A percentile compares a stretch with the other conserved stretches of the same genome.
Evolutionary conservation across 2,797 vertebrate genomes (phyloP).

Genomic region (Halcyon leucocephala): DNA sequence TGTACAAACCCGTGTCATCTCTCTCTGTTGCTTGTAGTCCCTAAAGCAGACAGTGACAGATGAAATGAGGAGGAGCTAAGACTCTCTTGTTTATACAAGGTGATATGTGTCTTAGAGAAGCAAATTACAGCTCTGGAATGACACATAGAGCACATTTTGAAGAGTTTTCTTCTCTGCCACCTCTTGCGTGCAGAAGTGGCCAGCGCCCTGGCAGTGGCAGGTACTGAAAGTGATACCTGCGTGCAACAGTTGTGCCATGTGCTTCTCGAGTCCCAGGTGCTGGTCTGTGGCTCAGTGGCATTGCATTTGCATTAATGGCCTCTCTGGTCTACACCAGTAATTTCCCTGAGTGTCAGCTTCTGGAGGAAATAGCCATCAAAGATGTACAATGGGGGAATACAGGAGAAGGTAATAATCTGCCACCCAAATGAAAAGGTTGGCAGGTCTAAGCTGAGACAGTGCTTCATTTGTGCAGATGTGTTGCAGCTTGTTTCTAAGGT

Average conservation of each 20-base stretch:
- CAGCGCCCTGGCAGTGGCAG: not conserved
- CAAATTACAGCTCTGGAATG: not conserved
- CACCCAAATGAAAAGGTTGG: not conserved
- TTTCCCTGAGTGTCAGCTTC: not conserved
- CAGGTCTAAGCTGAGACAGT: not conserved
- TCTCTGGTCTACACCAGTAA: not conserved
- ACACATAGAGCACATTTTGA: not conserved
- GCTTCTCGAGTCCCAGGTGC: not conserved
- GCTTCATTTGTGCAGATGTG: not conserved
- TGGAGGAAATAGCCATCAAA: not conserved
- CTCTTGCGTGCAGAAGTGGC: not conserved
- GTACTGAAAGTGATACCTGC: rapidly evolving
- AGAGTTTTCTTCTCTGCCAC: not conserved
- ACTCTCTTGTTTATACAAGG: not conserved
- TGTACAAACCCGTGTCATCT: not conserved
- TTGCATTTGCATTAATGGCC: not conserved
- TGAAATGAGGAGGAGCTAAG: not conserved
- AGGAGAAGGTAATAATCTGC: not conserved
- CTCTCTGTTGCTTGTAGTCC: not conserved
- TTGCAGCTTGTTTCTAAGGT: not conserved
- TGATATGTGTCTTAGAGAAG: not conserved
- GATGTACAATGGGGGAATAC: not conserved
- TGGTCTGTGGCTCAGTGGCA: not conserved
- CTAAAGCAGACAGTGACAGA: not conserved
- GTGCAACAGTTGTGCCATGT: rapidly evolving